Evolutionary conservation across 1,140 invertebrate species (phyloP), one percentile per base, ranked within the genome.

Genomic region (Hesperophylax magnus): DNA sequence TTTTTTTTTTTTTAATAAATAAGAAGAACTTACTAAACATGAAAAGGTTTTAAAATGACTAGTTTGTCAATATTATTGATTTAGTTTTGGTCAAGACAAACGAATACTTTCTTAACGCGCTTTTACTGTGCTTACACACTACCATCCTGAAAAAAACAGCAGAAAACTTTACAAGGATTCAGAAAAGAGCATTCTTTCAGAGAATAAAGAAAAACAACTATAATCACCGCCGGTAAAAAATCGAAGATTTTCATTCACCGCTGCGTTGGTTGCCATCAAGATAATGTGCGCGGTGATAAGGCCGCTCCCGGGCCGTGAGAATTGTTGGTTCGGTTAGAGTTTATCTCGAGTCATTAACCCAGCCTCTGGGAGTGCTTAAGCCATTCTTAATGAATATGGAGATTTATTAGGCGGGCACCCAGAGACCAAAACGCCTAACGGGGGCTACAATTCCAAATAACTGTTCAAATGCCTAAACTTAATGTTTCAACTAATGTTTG

Each of bases 371-470:
- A 76, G 81, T 82, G 58, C 78, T 82, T 82, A 82, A 82, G 81
- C 77, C 81, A 71, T 76, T 82, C 81, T 82, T 82, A 82, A 82
- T 82, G 81, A 82, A 82, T 82, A 82, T 82, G 81, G 77, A 82
- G 81, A 82, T 82, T 82, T 82, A 82, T 82, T 82, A 71, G 71
- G 34, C 52, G 65, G 54, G 78, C 18, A 56, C 39, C 52, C 3
- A n/a, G 27, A 27, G 61, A 39, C 52, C 61, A 61, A 52, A 53
- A 15, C n/a, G 69, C 69, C 52, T 20, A 18, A 14, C 63, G 27
- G 31, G 27, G 27, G 63, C 31, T 67, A 31, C 63, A 27, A 27
- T 34, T 67, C 63, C 17, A 34, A 34, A 67, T 31, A 67, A 22
- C 63, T 34, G 9, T 47, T 47, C 8, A 27, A 67, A 67, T 17